Evolutionary conservation across 2,888 invertebrate species (phyloP).

Genomic region (Habroteleia sp.): DNA sequence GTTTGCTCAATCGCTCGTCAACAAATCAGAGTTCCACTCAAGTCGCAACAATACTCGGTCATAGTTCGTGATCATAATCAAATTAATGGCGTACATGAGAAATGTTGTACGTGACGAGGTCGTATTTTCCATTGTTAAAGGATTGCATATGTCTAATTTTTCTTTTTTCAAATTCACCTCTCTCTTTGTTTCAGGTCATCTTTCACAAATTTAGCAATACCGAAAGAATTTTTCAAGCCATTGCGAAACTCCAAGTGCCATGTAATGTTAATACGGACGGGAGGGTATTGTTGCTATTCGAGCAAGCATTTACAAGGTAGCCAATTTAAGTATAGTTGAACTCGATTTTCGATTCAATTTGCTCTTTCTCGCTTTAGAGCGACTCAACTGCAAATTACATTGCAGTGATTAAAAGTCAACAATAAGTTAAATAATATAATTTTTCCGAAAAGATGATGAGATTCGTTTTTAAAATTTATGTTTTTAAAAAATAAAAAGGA

Average conservation of each 20-base stretch:
- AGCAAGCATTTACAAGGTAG: no score
- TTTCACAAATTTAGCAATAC: slow-evolving; percentile 45
- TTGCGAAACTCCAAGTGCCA: slow-evolving; percentile 29
- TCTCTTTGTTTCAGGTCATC: slow-evolving; percentile 45
- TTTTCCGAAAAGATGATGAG: no score
- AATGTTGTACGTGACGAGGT: slow-evolving; percentile 54
- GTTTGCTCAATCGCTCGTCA: no score
- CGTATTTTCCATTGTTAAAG: slow-evolving; percentile 58
- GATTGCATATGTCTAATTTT: slow-evolving; percentile 46
- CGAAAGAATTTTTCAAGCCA: slow-evolving; percentile 28
- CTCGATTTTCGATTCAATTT: no score
- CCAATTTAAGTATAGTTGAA: no score
- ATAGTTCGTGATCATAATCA: slow-evolving; percentile 60
- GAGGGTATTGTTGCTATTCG: not conserved
- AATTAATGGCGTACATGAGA: slow-evolving; percentile 56
- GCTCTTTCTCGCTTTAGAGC: no score
- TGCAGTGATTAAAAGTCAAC: no score
- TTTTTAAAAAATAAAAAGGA: no score
- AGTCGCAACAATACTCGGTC: slow-evolving; percentile 44
- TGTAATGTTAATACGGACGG: slow-evolving; percentile 11
- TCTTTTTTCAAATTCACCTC: slow-evolving; percentile 36
- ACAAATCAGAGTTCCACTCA: slow-evolving; percentile 1
- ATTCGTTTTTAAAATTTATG: no score
- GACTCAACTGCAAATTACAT: no score
- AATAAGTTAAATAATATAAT: no score